Evolutionary conservation across 2,797 vertebrate genomes (phyloP), one percentile per base, ranked within the genome.

Genomic region (Urocyon cinereoargenteus): DNA sequence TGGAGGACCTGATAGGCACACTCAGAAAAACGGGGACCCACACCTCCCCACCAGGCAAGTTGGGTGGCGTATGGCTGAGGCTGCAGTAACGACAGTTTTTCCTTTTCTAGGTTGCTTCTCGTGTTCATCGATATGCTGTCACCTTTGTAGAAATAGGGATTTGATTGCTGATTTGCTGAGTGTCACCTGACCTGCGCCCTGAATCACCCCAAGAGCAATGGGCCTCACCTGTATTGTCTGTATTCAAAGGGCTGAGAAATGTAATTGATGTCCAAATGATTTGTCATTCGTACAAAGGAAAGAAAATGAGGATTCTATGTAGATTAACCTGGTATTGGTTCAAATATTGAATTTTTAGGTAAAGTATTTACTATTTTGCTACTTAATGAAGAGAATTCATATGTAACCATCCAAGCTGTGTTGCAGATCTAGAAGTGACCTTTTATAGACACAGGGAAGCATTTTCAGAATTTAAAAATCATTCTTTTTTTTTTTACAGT

Each of bases 401-500:
- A 6, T 73, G 19, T 86, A 89, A 82, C 31, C 64, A 53, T 57
- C 4, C 6, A 92, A 49, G 24, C 24, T 40, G 24, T 24, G 8
- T 55, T 86, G 26, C 40, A 83, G 53, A 31, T 12, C 26, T 78
- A 22, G 40, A 86, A 94, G 53, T 90, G 51, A 84, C 45, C 51
- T 81, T 93, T 84, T 64, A 57, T 40, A 81, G 57, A 90, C 4
- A 92, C 16, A 4, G 19, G 13, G 28, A 95, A 85, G 12, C 8
- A 89, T 75, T 96, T 82, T 84, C 11, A 72, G 18, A 72, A 86
- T 66, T 81, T 53, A 86, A 66, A 87, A 90, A 77, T 64, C 36
- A 36, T 77, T 62, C 7, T 36, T 57, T 86, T 90, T 96, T 36
- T 57, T 86, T 90, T 96, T 31, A 68, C 40, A 82, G 64, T 70